A percentile compares a stretch with the other conserved stretches of the same genome.
Evolutionary conservation across 2,888 invertebrate genomes (phyloP).

Genomic region (Gymnoscelis rufifasciata): DNA sequence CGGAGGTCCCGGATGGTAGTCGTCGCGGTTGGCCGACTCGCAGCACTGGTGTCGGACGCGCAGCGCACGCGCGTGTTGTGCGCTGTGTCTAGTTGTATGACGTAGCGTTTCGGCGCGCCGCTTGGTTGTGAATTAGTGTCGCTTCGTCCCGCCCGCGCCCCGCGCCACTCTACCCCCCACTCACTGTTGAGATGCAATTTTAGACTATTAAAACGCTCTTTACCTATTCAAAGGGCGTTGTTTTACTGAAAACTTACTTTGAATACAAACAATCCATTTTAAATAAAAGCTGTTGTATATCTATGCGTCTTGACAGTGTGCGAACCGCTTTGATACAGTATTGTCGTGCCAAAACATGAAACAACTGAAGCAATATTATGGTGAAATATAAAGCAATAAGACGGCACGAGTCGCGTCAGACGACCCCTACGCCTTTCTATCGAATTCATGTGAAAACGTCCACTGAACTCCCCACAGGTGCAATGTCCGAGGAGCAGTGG

Average conservation of each 20-base stretch:
- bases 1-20: conserved; percentile 1
- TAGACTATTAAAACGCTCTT: no score
- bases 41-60: conserved; percentile 37
- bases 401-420: conserved; percentile 3
- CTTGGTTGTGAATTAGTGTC: conserved; percentile 69
- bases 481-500: conserved; percentile 2
- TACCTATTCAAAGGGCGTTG: no score
- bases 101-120: conserved; percentile 42
- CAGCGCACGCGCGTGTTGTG: background rate
- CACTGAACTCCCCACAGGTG: background rate
- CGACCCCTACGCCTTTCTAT: conserved; percentile 17
- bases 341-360: conserved; percentile 54
- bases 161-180: background rate
- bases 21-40: conserved; percentile 47
- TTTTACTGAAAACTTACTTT: no score
- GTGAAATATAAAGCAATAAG: conserved; percentile 47
- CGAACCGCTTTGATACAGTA: conserved; percentile 36
- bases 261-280: no score
- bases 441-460: conserved; percentile 8
- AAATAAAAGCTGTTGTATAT: no score
- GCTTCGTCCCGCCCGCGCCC: conserved; percentile 35
- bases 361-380: conserved; percentile 55
- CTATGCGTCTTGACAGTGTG: conserved; percentile 22
- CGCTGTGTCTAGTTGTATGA: conserved; percentile 6
- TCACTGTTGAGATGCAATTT: conserved; percentile 7